phyloP scores from a whole-genome alignment of 2,113 vertebrate species.

The Condylura cristata region DNA sequence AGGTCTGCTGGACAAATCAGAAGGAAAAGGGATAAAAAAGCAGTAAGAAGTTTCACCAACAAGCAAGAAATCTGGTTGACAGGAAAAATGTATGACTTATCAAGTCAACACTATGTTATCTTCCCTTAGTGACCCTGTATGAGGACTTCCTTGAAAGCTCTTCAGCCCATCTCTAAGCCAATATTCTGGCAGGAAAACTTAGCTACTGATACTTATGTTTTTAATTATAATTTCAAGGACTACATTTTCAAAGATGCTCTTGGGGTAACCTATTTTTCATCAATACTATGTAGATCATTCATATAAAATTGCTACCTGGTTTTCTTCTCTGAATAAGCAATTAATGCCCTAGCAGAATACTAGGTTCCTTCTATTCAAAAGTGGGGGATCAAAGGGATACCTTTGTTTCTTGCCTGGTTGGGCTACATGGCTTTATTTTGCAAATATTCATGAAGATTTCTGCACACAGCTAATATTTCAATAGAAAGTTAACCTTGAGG shows the following conservation, averaged over 20 bases:
- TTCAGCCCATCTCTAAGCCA: background rate
- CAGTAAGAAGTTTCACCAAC: background rate
- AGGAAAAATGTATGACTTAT: background rate
- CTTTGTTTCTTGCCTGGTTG: background rate
- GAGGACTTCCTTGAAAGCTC: background rate
- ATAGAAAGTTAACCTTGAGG: background rate
- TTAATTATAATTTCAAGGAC: background rate
- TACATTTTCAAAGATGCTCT: slow-evolving; percentile 31
- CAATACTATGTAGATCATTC: background rate
- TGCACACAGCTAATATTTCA: background rate
- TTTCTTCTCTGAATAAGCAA: slow-evolving; percentile 7
- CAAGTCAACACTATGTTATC: background rate
- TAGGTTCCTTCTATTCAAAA: background rate
- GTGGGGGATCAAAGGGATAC: background rate
- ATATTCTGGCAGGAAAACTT: background rate
- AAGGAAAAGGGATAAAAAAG: background rate
- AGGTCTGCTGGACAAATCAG: background rate
- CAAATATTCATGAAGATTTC: slow-evolving; percentile 7
- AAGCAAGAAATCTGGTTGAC: background rate
- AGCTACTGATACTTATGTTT: background rate
- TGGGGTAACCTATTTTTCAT: background rate
- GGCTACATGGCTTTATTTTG: background rate
- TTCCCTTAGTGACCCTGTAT: background rate
- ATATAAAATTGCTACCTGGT: slow-evolving; percentile 26
- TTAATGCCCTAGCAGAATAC: background rate